Base-by-base conservation (phyloP, 2,113 vertebrate species). In the Cephalopterus ornatus region DNA sequence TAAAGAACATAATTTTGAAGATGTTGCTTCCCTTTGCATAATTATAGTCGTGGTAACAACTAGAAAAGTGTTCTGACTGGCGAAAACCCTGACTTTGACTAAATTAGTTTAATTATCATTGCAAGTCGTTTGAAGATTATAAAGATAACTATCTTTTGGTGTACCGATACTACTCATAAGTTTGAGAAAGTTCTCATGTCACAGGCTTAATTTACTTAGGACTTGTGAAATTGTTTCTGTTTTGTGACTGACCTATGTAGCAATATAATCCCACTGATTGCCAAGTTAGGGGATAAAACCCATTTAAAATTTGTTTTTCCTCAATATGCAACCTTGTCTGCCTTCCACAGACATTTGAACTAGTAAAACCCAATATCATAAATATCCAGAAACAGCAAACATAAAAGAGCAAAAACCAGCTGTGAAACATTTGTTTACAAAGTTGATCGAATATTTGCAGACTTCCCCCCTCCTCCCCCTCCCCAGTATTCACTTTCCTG, bases 101-200 rank as follows among this genome's bases (percentile, higher is more conserved):
- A 76, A 92, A 91, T 92, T 88, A 91, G 37, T 49, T 68, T 96
- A 93, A 96, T 93, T 79, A 80, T 49, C 33, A 37, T 71, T 78
- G 4, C 24, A 89, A 87, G 24, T 19, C 73, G 16, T 88, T 93
- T 93, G 73, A 92, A 86, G 66, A 85, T 89, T 75, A 62, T 65
- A 42, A 86, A 88, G 93, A 92, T 96, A 96, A 46, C 32, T 75
- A 44, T 91, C 83, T 87, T 94, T 65, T 53, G 76, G 52, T 90
- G 27, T 68, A 74, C 55, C 3, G 6, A 42, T 53, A 62, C 84
- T 81, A 37, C 50, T 26, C 56, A 49, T 42, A 63, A 67, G 50
- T 85, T 81, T 91, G 92, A 94, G 86, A 91, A 95, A 87, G 41
- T 96, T 94, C 83, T 96, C 77, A 89, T 83, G 78, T 87, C 73